Evolutionary conservation across 2,888 invertebrate species (phyloP).

Genomic region (Tetranychus truncatus): DNA sequence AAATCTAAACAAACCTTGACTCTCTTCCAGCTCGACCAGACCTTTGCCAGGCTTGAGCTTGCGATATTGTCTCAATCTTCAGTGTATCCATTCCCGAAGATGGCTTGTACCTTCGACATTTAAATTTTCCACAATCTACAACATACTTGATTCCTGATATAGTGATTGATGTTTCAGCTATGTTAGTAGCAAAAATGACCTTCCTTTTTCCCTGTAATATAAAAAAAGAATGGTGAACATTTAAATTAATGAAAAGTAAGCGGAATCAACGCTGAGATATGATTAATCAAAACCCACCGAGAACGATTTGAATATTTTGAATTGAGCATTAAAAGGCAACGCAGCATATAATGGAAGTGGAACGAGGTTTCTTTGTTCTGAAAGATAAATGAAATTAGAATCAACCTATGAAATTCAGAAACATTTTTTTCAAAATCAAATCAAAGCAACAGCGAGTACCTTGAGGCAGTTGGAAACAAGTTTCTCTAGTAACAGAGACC

Average conservation of each 20-base stretch:
- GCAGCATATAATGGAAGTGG: slow-evolving; percentile 45
- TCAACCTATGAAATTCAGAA: too few species aligned
- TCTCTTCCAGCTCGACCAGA: slow-evolving; percentile 75
- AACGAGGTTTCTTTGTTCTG: slow-evolving; percentile 27
- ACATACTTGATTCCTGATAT: slow-evolving; percentile 63
- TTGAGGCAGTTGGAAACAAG: slow-evolving; percentile 20
- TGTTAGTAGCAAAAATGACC: slow-evolving; percentile 42
- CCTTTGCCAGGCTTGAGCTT: slow-evolving; percentile 82
- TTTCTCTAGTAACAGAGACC: slow-evolving; percentile 30
- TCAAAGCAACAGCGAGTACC: slow-evolving; percentile 14
- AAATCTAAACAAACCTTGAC: slow-evolving; percentile 18
- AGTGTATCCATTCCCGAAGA: slow-evolving; percentile 63
- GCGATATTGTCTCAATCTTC: slow-evolving; percentile 59
- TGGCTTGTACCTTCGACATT: slow-evolving; percentile 51
- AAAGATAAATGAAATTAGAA: background rate
- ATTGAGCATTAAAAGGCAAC: slow-evolving; percentile 37
- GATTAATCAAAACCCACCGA: slow-evolving; percentile 25
- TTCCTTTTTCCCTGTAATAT: slow-evolving; percentile 34
- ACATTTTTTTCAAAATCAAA: too few species aligned
- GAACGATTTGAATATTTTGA: slow-evolving; percentile 37
- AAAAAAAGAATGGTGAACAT: background rate
- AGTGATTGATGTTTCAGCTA: slow-evolving; percentile 45
- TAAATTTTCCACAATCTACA: slow-evolving; percentile 77
- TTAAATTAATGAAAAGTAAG: background rate
- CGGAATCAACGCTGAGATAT: background rate